These are phyloP conservation scores for Oxygymnocypris stewartii DNA, from an alignment of 2,113 vertebrate species.

Conservation along the genomic window DNA sequence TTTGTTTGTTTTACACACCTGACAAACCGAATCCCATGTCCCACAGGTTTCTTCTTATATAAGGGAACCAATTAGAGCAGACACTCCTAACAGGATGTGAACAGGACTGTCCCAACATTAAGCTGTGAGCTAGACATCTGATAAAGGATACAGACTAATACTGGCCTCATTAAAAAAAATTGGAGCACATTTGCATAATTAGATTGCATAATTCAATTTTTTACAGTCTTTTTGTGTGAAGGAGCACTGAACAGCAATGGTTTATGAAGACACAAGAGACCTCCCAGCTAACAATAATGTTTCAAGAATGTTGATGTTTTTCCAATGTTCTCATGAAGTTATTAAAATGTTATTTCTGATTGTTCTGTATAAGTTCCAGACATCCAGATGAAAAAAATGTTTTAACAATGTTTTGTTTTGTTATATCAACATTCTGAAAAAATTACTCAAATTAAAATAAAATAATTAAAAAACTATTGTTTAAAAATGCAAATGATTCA, in stretches of 20 bases:
- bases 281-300: background rate
- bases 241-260: background rate
- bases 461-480: background rate
- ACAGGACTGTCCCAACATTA: conserved; percentile 43
- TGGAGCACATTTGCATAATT: conserved; percentile 18
- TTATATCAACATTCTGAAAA: background rate
- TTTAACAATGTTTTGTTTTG: background rate
- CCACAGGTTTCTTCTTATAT: conserved; percentile 62
- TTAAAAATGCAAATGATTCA: no score
- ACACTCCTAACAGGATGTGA: conserved; percentile 53
- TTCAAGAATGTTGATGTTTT: background rate
- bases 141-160: conserved; percentile 24
- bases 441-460: background rate
- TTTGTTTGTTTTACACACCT: conserved; percentile 55
- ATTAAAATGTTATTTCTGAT: background rate
- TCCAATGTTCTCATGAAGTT: background rate
- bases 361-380: background rate
- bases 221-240: background rate
- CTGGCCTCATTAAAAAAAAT: background rate
- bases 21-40: conserved; percentile 56
- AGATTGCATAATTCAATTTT: conserved; percentile 12
- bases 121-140: conserved; percentile 19
- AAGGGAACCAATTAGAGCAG: conserved; percentile 59
- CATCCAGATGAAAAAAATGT: background rate
- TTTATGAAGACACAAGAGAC: conserved; percentile 1